These are phyloP conservation scores for Capitulum mitella DNA, from an alignment of 2,888 invertebrate species.

Conservation along the genomic window DNA sequence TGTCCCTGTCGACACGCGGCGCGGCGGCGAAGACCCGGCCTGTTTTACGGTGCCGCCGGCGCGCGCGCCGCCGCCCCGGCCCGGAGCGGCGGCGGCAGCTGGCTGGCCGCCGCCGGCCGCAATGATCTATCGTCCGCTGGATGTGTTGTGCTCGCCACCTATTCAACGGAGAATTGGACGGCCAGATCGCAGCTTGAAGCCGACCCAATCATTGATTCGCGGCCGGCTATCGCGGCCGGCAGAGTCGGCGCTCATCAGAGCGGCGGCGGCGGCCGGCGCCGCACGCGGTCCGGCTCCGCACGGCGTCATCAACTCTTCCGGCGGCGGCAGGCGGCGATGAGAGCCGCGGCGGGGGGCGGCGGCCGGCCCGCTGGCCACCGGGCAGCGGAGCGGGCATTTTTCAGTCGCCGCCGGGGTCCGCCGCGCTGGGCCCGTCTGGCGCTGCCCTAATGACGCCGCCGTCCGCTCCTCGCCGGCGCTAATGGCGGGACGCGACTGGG, in stretches of 20 bases:
- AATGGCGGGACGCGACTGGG: not conserved
- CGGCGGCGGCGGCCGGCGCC: not conserved
- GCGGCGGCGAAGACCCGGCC: too few relatives aligned
- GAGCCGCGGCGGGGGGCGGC: not conserved
- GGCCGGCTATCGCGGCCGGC: not conserved
- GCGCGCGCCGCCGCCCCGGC: too few relatives aligned
- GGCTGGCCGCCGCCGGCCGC: not conserved
- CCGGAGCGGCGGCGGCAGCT: too few relatives aligned
- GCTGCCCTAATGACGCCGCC: not conserved
- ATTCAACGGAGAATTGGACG: not conserved
- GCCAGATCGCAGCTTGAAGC: not conserved
- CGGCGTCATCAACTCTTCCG: not conserved
- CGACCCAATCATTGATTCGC: not conserved
- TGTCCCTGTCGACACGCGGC: too few relatives aligned
- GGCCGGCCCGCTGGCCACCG: too few relatives aligned
- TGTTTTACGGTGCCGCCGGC: too few relatives aligned
- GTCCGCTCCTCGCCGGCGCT: not conserved
- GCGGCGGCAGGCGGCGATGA: not conserved
- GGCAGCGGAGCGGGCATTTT: too few relatives aligned
- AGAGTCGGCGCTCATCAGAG: not conserved
- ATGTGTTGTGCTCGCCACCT: slow-evolving; percentile 1
- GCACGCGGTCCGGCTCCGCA: not conserved
- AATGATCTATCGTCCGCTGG: not conserved
- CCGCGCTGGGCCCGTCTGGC: not conserved
- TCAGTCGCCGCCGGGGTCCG: too few relatives aligned